Conservation (phyloP, 2,888 invertebrate genomes). For the Aleiodes alternator region DNA sequence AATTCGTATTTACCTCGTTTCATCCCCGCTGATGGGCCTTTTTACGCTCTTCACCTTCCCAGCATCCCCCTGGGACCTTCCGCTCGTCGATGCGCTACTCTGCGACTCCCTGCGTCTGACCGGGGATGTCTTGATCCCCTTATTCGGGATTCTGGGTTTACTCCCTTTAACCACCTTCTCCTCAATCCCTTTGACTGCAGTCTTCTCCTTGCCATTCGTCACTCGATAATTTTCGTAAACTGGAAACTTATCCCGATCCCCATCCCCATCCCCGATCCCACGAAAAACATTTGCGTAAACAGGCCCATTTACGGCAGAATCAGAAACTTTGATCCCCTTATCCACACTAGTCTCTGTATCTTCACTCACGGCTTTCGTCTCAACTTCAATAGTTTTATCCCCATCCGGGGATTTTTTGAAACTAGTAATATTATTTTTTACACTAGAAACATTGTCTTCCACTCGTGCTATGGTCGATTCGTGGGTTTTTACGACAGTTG, state of each 20-base stretch:
- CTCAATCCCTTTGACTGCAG: neutral
- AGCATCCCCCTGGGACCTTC: neutral
- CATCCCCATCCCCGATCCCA: slow-evolving; percentile 44
- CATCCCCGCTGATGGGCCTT: neutral
- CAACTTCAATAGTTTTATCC: neutral
- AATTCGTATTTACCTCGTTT: neutral
- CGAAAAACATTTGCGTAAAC: slow-evolving; percentile 64
- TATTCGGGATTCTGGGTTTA: slow-evolving; percentile 35
- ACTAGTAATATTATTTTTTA: slow-evolving; percentile 23
- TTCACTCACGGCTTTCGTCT: neutral
- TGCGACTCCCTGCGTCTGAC: neutral
- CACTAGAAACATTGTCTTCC: slow-evolving; percentile 54
- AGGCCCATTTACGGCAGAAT: slow-evolving; percentile 46
- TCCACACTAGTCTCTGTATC: slow-evolving; percentile 12
- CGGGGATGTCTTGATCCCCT: slow-evolving; percentile 24
- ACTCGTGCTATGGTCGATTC: slow-evolving; percentile 60
- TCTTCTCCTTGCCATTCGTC: slow-evolving; percentile 36
- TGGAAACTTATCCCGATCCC: slow-evolving; percentile 52
- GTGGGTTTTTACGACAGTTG: slow-evolving; percentile 62
- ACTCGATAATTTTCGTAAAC: slow-evolving; percentile 62
- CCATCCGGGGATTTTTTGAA: slow-evolving; percentile 7
- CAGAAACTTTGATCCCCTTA: neutral
- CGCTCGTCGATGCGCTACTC: slow-evolving; percentile 2
- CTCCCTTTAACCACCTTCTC: slow-evolving; percentile 10
- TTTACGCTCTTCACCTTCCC: slow-evolving; percentile 20